Evolutionary conservation across 2,113 vertebrate species (phyloP), one percentile per base, ranked within the genome.

Genomic region (Macaca mulatta): DNA sequence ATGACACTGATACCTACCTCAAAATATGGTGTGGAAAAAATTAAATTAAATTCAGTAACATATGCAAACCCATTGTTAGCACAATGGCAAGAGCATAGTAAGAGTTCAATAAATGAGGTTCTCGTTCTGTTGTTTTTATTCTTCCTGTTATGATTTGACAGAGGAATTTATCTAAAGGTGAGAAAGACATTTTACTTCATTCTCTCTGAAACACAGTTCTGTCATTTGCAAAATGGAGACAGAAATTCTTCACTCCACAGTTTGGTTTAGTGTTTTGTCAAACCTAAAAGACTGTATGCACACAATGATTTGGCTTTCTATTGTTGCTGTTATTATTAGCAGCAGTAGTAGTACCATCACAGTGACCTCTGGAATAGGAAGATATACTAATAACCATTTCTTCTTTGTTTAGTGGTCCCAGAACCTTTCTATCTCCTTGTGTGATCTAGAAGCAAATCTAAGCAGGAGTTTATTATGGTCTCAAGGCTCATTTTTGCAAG

Each of bases 401-500:
- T 84, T 96, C 10, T 17, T 18, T 20, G 7, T 50, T 6, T 3
- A n/a, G 18, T n/a, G 27, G 27, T 12, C 45, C 12, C 8, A 57
- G 45, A 91, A 57, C 2, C 9, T 61, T 88, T 90, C 32, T 57
- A 20, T 57, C 48, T 93, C 61, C 40, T 43, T 7, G 13, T 40
- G 25, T 92, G 72, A 83, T 78, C 50, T 81, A 85, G 84, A 94
- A 92, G 38, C 81, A 79, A 97, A 81, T 72, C 30, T 89, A 61
- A 50, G 18, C n/a, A 79, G 86, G 78, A 74, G 70, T n/a, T 77
- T 93, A 78, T 85, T 67, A 79, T 55, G 30, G 40, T 64, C 43
- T 86, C 25, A 52, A 72, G 69, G 20, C 55, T 95, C 32, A 38
- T 48, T 91, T 94, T 67, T 83, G 48, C 67, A 92, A 64, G 57